Percentiles rank a stretch among this genome's conserved stretches.
phyloP scores from a whole-genome alignment of 2,888 invertebrate genomes.

The Coelogynopora nodosa region DNA sequence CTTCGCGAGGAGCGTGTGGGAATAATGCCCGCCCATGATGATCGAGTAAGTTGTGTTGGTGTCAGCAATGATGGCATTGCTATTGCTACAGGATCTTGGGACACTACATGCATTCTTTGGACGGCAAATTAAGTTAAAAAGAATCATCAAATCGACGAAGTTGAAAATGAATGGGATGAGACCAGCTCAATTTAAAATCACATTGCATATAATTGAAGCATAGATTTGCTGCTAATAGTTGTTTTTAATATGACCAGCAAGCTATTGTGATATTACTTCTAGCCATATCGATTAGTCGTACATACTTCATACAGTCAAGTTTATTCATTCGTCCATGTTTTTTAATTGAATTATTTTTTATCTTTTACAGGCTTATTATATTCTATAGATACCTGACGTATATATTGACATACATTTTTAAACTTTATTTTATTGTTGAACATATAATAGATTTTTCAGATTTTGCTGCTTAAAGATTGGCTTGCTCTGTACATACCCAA shows the following conservation, averaged over 20 bases:
- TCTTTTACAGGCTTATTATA: not conserved
- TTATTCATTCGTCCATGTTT: conserved; percentile 2
- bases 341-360: not conserved
- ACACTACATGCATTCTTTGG: conserved; percentile 43
- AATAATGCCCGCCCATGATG: conserved; percentile 44
- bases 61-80: conserved; percentile 43
- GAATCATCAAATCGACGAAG: not conserved
- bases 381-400: not conserved
- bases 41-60: conserved; percentile 45
- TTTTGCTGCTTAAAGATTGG: not conserved
- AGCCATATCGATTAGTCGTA: not conserved
- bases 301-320: not conserved
- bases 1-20: conserved; percentile 45
- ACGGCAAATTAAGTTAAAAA: conserved; percentile 37
- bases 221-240: too few relatives aligned
- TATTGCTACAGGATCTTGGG: conserved; percentile 46
- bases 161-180: too few relatives aligned
- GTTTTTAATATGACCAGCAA: not conserved
- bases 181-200: too few relatives aligned
- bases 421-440: not conserved
- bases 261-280: not conserved
- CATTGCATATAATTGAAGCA: too few relatives aligned
- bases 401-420: not conserved
- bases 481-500: not conserved
- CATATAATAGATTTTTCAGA: not conserved